These are phyloP conservation scores for Odobenus rosmarus DNA, from an alignment of 2,113 vertebrate genomes.

Conservation along the genomic window DNA sequence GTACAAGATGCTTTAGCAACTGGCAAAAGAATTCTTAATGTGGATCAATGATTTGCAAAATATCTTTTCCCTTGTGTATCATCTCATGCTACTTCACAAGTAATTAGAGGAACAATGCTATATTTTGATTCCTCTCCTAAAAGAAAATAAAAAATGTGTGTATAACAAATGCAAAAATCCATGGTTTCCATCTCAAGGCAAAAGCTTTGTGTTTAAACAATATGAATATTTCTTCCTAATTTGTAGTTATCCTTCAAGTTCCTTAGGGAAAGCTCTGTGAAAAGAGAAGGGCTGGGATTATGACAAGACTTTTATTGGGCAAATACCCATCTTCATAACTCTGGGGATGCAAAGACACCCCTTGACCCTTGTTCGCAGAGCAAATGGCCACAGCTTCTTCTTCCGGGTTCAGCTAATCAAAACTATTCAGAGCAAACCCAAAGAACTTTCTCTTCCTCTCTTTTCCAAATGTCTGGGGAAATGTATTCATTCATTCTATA, in stretches of 20 bases:
- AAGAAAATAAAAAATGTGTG: not conserved
- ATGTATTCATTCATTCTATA: not conserved
- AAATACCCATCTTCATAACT: not conserved
- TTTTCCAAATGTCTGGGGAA: not conserved
- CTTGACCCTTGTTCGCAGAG: not conserved
- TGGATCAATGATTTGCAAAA: slow-evolving; percentile 42
- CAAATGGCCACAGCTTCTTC: not conserved
- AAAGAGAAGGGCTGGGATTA: not conserved
- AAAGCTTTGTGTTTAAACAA: not conserved
- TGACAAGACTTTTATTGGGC: not conserved
- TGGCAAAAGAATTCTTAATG: not conserved
- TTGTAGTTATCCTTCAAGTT: not conserved
- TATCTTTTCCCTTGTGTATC: not conserved
- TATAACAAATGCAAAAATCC: not conserved
- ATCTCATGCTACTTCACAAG: not conserved
- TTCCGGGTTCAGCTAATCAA: not conserved
- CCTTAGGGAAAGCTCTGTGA: not conserved
- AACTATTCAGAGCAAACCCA: not conserved
- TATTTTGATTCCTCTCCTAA: slow-evolving; percentile 31
- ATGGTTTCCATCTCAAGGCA: not conserved
- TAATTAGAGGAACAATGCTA: not conserved
- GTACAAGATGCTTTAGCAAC: not conserved
- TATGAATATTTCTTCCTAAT: not conserved
- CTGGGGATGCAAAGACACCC: not conserved
- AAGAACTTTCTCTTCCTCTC: not conserved